Evolutionary conservation across 2,888 invertebrate genomes (phyloP).

Genomic region (Aporophyla nigra): DNA sequence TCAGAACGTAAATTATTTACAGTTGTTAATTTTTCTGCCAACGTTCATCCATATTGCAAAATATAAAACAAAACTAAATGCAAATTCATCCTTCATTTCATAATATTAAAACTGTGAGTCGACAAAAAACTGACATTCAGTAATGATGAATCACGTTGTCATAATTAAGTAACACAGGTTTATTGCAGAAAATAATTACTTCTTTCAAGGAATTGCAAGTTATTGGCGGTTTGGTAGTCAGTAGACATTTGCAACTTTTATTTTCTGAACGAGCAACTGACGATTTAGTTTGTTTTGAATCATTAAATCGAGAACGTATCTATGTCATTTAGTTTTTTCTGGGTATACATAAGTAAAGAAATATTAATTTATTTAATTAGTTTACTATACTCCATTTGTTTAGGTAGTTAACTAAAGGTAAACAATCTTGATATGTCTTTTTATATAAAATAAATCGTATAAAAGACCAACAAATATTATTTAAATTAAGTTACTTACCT

Average conservation of each 20-base stretch:
- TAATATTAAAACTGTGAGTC: not conserved
- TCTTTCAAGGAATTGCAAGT: not conserved
- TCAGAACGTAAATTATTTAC: not conserved
- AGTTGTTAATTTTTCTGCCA: not conserved
- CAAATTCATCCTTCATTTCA: not conserved
- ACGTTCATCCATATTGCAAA: not conserved
- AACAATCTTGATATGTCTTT: no score
- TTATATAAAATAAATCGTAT: no score
- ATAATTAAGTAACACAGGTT: not conserved
- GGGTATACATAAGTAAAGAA: no score
- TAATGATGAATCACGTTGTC: conserved; percentile 1
- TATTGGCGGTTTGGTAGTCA: not conserved
- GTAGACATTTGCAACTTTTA: not conserved
- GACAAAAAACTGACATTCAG: conserved; percentile 17
- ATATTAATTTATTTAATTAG: no score
- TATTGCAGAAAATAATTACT: not conserved
- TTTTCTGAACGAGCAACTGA: not conserved
- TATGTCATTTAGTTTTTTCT: not conserved
- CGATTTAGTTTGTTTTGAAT: not conserved
- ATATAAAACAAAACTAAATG: not conserved
- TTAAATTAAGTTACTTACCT: no score
- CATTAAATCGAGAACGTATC: no score
- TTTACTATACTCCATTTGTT: no score
- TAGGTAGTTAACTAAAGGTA: no score
- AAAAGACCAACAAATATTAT: no score